Conservation (phyloP, 2,888 invertebrate species). For the Drosophila cracens region DNA sequence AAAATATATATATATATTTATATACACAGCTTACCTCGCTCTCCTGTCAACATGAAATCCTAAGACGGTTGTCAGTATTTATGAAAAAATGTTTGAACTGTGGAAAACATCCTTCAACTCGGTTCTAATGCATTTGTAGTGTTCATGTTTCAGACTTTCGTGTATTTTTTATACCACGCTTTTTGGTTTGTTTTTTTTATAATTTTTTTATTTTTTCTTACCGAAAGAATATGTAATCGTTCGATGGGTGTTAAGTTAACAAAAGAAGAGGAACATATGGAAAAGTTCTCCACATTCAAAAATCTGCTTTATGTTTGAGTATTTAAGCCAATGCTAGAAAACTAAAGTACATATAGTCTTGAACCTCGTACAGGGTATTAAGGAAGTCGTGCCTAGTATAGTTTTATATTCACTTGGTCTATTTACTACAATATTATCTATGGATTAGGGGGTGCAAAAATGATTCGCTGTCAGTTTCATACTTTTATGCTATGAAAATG, state of each 20-base stretch:
- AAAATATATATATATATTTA: constrained; percentile 10
- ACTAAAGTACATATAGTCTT: not conserved
- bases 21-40: constrained; percentile 57
- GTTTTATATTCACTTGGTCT: constrained; percentile 7
- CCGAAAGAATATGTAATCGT: constrained; percentile 1
- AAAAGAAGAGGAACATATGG: not conserved
- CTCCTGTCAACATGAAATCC: constrained; percentile 59
- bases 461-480: constrained; percentile 53
- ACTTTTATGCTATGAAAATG: constrained; percentile 23
- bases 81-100: constrained; percentile 47
- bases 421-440: constrained; percentile 25
- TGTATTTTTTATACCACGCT: constrained; percentile 27
- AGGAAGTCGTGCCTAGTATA: not conserved
- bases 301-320: not conserved
- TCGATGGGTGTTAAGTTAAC: not conserved
- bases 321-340: not conserved
- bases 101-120: constrained; percentile 49
- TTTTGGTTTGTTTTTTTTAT: not conserved
- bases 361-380: constrained; percentile 25
- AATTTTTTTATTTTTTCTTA: not conserved
- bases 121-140: constrained; percentile 59
- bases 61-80: constrained; percentile 56
- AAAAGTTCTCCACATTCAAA: not conserved
- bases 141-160: constrained; percentile 32
- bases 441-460: constrained; percentile 43